phyloP scores from a whole-genome alignment of 2,888 invertebrate genomes.

The Lymantria monacha region DNA sequence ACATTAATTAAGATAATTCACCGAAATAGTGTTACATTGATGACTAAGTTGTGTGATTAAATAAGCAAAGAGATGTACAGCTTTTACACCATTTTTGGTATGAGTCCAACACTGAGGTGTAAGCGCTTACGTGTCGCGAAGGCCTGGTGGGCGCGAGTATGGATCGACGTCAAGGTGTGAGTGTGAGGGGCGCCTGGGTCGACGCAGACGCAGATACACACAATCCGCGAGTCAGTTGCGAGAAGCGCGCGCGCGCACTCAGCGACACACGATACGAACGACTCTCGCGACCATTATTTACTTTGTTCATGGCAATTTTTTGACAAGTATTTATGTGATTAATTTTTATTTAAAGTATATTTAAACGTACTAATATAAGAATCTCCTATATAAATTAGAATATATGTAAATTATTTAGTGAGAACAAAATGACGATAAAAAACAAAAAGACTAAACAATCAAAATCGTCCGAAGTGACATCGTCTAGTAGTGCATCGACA shows the following conservation, averaged over 20 bases:
- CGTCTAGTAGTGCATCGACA: slow-evolving; percentile 67
- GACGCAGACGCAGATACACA: slow-evolving; percentile 44
- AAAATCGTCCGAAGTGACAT: slow-evolving; percentile 66
- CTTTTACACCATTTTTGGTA: slow-evolving; percentile 76
- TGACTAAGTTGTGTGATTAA: slow-evolving; percentile 50
- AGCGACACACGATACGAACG: slow-evolving; percentile 75
- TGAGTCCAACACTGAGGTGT: slow-evolving; percentile 70
- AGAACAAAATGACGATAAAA: slow-evolving; percentile 79
- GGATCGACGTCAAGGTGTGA: slow-evolving; percentile 37
- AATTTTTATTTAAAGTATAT: slow-evolving; percentile 48
- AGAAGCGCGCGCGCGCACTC: slow-evolving; percentile 72
- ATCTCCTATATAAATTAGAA: slow-evolving; percentile 53
- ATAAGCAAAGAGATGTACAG: slow-evolving; percentile 42
- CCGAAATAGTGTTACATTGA: slow-evolving; percentile 11
- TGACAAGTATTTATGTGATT: slow-evolving; percentile 63
- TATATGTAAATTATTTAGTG: slow-evolving; percentile 52
- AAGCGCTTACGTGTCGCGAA: slow-evolving; percentile 76
- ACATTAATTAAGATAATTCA: not conserved
- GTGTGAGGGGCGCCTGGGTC: slow-evolving; percentile 32
- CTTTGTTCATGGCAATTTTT: slow-evolving; percentile 69
- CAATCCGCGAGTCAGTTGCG: slow-evolving; percentile 75
- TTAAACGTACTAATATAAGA: slow-evolving; percentile 62
- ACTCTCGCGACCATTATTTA: slow-evolving; percentile 69
- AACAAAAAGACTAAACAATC: slow-evolving; percentile 81
- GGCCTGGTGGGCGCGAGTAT: slow-evolving; percentile 63